Conservation (phyloP, 2,888 invertebrate genomes). For the Polyommatus icarus region DNA sequence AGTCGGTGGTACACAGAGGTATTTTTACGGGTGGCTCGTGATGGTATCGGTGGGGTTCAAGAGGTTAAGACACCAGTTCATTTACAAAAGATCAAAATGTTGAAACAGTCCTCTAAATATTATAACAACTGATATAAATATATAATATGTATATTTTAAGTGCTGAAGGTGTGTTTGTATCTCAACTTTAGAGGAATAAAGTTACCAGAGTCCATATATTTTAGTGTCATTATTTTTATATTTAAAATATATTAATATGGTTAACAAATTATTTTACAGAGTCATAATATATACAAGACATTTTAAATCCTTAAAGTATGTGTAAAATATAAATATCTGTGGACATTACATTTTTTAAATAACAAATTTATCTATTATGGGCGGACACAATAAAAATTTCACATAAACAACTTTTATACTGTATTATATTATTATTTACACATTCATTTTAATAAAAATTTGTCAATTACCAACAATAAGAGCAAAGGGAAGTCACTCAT, state of each 20-base stretch:
- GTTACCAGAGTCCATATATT: neutral
- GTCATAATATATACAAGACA: neutral
- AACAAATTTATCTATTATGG: neutral
- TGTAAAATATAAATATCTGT: neutral
- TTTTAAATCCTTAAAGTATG: neutral
- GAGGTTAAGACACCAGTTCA: too few relatives aligned
- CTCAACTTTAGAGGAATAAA: neutral
- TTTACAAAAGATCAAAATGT: too few relatives aligned
- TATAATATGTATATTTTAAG: neutral
- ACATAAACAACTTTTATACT: constrained; percentile 51
- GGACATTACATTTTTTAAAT: neutral
- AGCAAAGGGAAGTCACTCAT: constrained; percentile 58
- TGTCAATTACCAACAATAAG: constrained; percentile 66
- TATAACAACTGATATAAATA: too few relatives aligned
- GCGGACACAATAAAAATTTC: constrained; percentile 32
- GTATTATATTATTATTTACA: constrained; percentile 68
- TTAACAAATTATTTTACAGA: neutral
- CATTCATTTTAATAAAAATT: constrained; percentile 68
- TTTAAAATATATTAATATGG: neutral
- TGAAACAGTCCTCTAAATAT: too few relatives aligned
- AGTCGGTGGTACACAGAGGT: too few relatives aligned
- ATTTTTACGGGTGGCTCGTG: too few relatives aligned
- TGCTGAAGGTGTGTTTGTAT: neutral
- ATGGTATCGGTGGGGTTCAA: too few relatives aligned
- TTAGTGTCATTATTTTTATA: neutral